Base-by-base conservation (phyloP, 2,797 vertebrate genomes). In the Cottoperca gobio region DNA sequence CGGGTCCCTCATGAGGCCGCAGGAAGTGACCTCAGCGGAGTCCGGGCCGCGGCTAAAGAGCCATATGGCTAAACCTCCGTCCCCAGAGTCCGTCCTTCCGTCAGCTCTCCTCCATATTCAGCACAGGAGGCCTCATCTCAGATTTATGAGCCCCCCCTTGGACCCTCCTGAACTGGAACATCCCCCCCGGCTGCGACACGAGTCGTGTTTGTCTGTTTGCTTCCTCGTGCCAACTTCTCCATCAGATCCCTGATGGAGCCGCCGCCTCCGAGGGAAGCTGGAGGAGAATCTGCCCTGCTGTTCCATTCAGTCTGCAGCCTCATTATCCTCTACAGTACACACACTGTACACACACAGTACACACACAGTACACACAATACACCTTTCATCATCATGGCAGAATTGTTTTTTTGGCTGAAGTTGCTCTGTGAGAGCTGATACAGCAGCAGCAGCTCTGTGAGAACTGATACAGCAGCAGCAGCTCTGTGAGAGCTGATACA, bases 21-120 rank as follows among this genome's bases (percentile, higher is more conserved):
- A 77, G 73, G 79, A 82, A 78, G 82, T 82, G 82, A 80, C 79
- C 79, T 80, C 67, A 63, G 69, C 6, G 1, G 59, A 21, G 63
- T 68, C 67, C 16, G 2, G 17, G 21, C 26, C 4, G 0, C n/a
- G 37, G 71, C 69, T 63, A 2, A 11, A 26, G 40, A 53, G 48
- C 73, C 79, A 63, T 82, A 28, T 84, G 82, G 73, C 63, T 75
- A 80, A 84, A 66, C 59, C 70, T 16, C 21, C 0, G 3, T 75
- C 85, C 73, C 73, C 19, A 0, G 79, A 75, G 82, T 33, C 57
- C 48, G 28, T 65, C 60, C 39, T 9, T 76, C 75, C 77, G 24
- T 73, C 78, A 24, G 52, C 59, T 54, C 60, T 58, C 26, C 16
- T 75, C 66, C 66, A 79, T 37, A 54, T 65, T 61, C 63, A 85